Evolutionary conservation across 2,888 invertebrate genomes (phyloP), one percentile per base, ranked within the genome.

Genomic region (Mythimna impura): DNA sequence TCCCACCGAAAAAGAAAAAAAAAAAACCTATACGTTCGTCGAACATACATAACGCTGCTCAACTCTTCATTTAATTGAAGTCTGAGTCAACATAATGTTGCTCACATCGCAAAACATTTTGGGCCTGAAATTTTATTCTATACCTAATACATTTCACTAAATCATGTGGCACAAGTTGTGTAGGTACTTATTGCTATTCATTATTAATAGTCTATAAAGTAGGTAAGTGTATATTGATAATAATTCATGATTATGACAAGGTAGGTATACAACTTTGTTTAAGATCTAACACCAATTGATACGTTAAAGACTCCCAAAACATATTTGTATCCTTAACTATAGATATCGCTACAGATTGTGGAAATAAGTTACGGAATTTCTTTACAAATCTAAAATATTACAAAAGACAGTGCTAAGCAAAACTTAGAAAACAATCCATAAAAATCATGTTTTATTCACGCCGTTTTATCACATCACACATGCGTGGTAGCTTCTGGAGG

Each of bases 221-320:
- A 50, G 50, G 17, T 6, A 14, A 20, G 14, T 55, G 25, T 55
- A 55, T 14, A 55, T 7, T 25, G 25, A 25, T 55, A 55, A 25
- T 25, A 25, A 25, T 25, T 25, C 2, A 17, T 22, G 55, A 52
- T 52, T 52, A 52, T n/a, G 50, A n/a, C 20, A n/a, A 8, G 9
- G 3, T n/a, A 52, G 50, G 47, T 47, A 47, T 57, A 55, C 30
- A 20, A 34, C 34, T 20, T 58, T 34, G 2, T 58, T 58, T 36
- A 58, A n/a, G 34, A 58, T 58, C 58, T 58, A 58, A 58, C 58
- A 58, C 34, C 34, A 30, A 34, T n/a, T 34, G 34, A 58, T 34
- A 58, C 9, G n/a, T 34, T 9, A 60, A 22, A 40, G 14, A 60
- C 36, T 22, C n/a, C 60, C 12, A 36, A 36, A 36, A 36, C 20